Percentiles rank a stretch among this genome's conserved stretches.
phyloP scores from a whole-genome alignment of 2,113 vertebrate genomes.

The Brachyistius frenatus region DNA sequence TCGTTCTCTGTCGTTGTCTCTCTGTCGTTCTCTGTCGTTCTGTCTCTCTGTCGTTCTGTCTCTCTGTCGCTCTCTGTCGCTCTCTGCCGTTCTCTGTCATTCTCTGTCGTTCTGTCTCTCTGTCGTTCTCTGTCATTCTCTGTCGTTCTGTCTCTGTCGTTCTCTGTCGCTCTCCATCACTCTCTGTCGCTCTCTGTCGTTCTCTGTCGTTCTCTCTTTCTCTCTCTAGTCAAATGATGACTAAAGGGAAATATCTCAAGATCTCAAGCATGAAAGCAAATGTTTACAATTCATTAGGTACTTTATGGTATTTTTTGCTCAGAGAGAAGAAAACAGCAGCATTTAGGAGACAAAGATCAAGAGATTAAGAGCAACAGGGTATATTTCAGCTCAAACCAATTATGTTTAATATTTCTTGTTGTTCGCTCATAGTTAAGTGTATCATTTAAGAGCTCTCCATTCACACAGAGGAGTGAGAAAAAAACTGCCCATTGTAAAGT shows the following conservation, averaged over 20 bases:
- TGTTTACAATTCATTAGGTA: slow-evolving; percentile 31
- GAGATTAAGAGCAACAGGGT: slow-evolving; percentile 23
- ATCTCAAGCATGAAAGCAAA: slow-evolving; percentile 23
- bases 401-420: slow-evolving; percentile 43
- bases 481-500: slow-evolving; percentile 44
- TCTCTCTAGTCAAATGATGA: slow-evolving; percentile 9
- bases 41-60: too few species aligned
- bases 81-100: too few species aligned
- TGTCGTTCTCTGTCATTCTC: too few species aligned
- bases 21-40: too few species aligned
- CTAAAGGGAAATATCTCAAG: neutral
- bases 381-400: slow-evolving; percentile 22
- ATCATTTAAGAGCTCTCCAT: slow-evolving; percentile 31
- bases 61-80: too few species aligned
- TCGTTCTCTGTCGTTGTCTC: too few species aligned
- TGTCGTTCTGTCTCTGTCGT: too few species aligned
- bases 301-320: slow-evolving; percentile 6
- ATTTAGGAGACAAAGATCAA: slow-evolving; percentile 15
- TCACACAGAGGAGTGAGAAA: slow-evolving; percentile 23
- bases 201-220: neutral
- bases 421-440: slow-evolving; percentile 30
- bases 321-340: neutral
- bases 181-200: too few species aligned
- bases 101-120: too few species aligned
- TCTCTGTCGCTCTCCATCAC: too few species aligned